These are phyloP conservation scores for Marmota flaviventris DNA, from an alignment of 2,113 vertebrate genomes.

Conservation along the genomic window DNA sequence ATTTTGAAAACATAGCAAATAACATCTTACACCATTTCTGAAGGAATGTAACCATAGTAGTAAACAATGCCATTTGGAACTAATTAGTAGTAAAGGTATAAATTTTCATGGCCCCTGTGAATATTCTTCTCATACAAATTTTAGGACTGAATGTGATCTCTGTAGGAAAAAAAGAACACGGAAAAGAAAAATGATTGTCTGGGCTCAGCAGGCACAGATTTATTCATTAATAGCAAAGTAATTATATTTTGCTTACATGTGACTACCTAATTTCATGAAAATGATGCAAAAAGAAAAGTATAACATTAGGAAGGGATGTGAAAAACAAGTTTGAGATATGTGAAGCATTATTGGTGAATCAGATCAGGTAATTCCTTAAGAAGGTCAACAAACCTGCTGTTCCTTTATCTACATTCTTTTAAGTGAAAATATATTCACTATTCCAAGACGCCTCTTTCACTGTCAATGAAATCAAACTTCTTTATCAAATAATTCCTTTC, in stretches of 20 bases:
- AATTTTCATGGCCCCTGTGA: not conserved
- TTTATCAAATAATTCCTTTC: constrained; percentile 6
- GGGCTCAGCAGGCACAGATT: not conserved
- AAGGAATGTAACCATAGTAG: not conserved
- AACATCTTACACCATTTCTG: not conserved
- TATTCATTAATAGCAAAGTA: not conserved
- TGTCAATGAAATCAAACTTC: not conserved
- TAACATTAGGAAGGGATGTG: not conserved
- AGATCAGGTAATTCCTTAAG: not conserved
- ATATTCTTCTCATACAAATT: constrained; percentile 24
- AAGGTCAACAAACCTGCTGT: not conserved
- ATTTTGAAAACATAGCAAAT: not conserved
- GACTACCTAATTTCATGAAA: not conserved
- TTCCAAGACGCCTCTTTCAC: not conserved
- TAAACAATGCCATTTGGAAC: not conserved
- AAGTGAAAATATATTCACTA: not conserved
- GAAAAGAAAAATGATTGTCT: not conserved
- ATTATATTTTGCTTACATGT: not conserved
- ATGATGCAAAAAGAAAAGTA: not conserved
- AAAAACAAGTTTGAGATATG: not conserved
- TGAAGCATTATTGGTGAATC: not conserved
- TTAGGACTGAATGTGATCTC: constrained; percentile 39
- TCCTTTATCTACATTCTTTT: not conserved
- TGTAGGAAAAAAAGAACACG: not conserved
- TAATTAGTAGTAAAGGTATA: constrained; percentile 36